Conservation (phyloP, 2,888 invertebrate species). For the Erynnis tages region DNA sequence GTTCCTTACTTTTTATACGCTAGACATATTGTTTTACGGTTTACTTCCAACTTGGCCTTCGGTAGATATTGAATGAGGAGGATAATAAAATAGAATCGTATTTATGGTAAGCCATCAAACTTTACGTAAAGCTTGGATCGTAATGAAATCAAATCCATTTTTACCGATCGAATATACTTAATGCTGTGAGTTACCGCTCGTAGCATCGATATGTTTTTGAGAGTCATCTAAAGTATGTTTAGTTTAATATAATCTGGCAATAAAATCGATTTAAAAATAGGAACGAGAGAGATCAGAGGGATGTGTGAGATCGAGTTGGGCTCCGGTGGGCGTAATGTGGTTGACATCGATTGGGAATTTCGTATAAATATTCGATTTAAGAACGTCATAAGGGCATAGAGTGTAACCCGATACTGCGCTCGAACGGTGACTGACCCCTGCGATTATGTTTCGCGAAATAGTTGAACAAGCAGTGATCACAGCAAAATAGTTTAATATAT, state of each 20-base stretch:
- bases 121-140: slow-evolving; percentile 31
- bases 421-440: slow-evolving; percentile 51
- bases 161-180: slow-evolving; percentile 41
- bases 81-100: slow-evolving; percentile 33
- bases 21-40: slow-evolving; percentile 29
- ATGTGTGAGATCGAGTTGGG: slow-evolving; percentile 44
- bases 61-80: slow-evolving; percentile 28
- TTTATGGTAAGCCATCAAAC: slow-evolving; percentile 27
- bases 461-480: slow-evolving; percentile 52
- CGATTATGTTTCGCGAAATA: slow-evolving; percentile 47
- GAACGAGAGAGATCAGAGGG: slow-evolving; percentile 53
- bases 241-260: slow-evolving; percentile 41
- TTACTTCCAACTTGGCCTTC: slow-evolving; percentile 21
- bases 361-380: slow-evolving; percentile 72
- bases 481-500: slow-evolving; percentile 18
- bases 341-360: slow-evolving; percentile 52
- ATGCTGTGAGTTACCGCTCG: slow-evolving; percentile 39
- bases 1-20: slow-evolving; percentile 28
- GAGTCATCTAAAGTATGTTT: slow-evolving; percentile 41
- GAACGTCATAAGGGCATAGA: slow-evolving; percentile 47
- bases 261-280: slow-evolving; percentile 47
- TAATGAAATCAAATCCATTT: slow-evolving; percentile 40
- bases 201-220: slow-evolving; percentile 37
- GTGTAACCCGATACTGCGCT: slow-evolving; percentile 61
- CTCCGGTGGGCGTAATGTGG: slow-evolving; percentile 63